Evolutionary conservation across 2,797 vertebrate species (phyloP), one percentile per base, ranked within the genome.

Genomic region (Eulemur rubriventer): DNA sequence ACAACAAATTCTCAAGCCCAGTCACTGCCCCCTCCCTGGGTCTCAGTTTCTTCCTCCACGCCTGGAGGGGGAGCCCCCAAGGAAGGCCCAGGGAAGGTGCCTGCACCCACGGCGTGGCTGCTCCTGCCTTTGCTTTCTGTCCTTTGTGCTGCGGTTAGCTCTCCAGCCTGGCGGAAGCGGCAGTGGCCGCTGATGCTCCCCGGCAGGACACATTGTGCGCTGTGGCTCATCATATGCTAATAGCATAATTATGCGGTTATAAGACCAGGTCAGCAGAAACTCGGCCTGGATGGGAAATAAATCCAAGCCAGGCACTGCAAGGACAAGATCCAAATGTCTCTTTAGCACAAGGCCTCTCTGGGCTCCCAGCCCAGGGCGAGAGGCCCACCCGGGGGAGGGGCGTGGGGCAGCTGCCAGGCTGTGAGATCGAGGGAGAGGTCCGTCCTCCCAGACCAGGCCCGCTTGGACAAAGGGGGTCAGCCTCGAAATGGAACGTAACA

Each of bases 181-280:
- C 0, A 0, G 6, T 94, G 70, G 81, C 55, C 69, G 41, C 92
- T 80, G 26, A 87, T 30, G 78, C 59, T 95, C 22, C 6, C 84
- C 76, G 35, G 61, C 48, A 41, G 72, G 88, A 69, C 35, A 35
- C 41, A 0, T 2, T 48, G 55, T 69, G 33, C 24, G 30, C 78
- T 16, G 10, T 1, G 72, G 57, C 78, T 82, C 95, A 73, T 80
- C 94, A 85, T 91, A 93, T 92, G 90, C 76, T 94, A 94, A 97
- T 94, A 91, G 95, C 35, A 72, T 95, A 84, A 97, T 96, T 84
- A 95, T 41, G 63, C 2, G 2, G 55, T 95, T 95, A 79, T 18
- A 81, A 69, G 92, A 96, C 73, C 95, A 94, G 96, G 95, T 95
- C 97, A 96, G 92, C 50, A 78, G 87, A 88, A 97, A 61, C 67